Conservation (phyloP, 2,888 invertebrate species). For the Elysia crispata region DNA sequence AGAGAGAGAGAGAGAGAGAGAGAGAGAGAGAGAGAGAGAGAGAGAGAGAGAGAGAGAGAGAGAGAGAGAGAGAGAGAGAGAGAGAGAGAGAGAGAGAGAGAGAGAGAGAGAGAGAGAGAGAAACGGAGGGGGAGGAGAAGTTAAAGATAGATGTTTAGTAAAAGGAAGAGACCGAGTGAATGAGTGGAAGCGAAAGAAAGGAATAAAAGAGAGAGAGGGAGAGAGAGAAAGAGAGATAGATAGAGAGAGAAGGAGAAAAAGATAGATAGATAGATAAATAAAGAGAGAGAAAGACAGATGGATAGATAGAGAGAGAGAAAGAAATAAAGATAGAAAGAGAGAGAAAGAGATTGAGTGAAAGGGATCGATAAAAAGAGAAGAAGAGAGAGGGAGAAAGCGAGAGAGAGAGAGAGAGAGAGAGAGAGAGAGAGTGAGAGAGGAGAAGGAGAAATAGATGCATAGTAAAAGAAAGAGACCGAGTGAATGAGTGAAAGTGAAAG, state of each 20-base stretch:
- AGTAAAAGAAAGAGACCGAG: background rate
- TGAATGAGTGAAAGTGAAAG: background rate
- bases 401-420: background rate
- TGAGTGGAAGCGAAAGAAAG: constrained; percentile 2
- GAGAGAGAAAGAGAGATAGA: too few species aligned
- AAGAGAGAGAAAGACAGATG: too few species aligned
- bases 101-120: background rate
- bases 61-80: constrained; percentile 35
- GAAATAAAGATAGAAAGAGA: too few species aligned
- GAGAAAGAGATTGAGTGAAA: background rate
- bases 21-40: constrained; percentile 23
- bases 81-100: background rate
- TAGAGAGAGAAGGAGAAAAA: too few species aligned
- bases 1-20: constrained; percentile 41
- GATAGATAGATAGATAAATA: too few species aligned
- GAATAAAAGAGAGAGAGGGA: too few species aligned
- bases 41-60: constrained; percentile 24
- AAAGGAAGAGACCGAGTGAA: background rate
- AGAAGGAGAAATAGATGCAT: background rate
- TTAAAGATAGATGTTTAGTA: background rate
- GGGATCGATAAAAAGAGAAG: background rate
- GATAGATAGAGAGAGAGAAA: too few species aligned
- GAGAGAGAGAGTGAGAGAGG: constrained; percentile 1
- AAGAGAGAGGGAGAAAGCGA: background rate
- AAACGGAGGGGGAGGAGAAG: background rate